Evolutionary conservation across 2,113 vertebrate species (phyloP), one percentile per base, ranked within the genome.

Genomic region (Cottus gobio): DNA sequence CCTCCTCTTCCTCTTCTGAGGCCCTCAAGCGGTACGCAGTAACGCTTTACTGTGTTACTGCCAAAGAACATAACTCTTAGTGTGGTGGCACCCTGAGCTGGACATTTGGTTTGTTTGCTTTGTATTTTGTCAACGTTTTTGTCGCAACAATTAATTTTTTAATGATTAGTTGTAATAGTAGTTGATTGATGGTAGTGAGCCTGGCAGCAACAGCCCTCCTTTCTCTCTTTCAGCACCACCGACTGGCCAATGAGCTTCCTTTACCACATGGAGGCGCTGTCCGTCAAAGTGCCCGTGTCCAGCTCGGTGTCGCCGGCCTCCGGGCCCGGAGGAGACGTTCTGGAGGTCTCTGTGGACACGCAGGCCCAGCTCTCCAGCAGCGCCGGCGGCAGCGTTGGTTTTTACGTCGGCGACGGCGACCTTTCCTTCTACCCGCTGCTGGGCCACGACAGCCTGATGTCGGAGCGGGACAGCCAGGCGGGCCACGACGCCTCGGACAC

Each of bases 211-310:
- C 62, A 62, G 12, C 16, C 5, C 44, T 65, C 5, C 20, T 70
- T 36, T 63, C 13, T 62, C 2, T 85, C 44, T 69, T 86, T 16
- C 83, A 99, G 98, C 89, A 94, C 96, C 91, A 97, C 96, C 3
- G 98, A 99, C 10, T 99, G 98, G 97, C 96, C 95, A 0, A 94
- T 97, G 85, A 99, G 96, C 92, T 97, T 96, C 87, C 96, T 96
- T 0, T 97, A 97, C 82, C 95, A 96, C 0, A 88, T 97, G 95
- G 98, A 99, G 8, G 95, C 91, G 0, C 96, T 97, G 11, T 98
- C 98, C 0, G 96, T 98, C 85, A 98, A 98, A 90, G 96, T 98
- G 5, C 92, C 95, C 0, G 96, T 95, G 91, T 93, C 95, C 89
- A 95, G 95, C 72, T 95, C 96, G 0, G 20, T 94, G 93, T 90